phyloP scores from a whole-genome alignment of 2,888 invertebrate species.

The Brenthis daphne region DNA sequence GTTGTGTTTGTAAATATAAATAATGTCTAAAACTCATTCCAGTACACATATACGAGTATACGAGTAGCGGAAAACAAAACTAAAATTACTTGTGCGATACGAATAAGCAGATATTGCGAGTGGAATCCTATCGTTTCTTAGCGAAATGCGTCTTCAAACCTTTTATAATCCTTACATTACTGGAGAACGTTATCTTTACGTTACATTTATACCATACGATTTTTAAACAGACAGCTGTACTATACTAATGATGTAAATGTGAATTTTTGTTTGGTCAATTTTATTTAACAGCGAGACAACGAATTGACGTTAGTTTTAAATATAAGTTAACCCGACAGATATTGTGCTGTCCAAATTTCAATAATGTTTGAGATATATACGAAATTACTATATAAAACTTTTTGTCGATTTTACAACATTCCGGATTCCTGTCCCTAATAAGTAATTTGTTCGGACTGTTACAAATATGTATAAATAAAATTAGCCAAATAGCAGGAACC shows the following conservation, averaged over 20 bases:
- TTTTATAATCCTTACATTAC: slow-evolving; percentile 21
- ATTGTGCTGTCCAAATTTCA: no score
- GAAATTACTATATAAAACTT: no score
- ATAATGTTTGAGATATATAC: no score
- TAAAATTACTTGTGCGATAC: slow-evolving; percentile 12
- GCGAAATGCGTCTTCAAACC: slow-evolving; percentile 12
- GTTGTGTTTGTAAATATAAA: background rate
- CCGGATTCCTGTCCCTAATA: no score
- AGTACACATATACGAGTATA: background rate
- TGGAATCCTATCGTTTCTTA: slow-evolving; percentile 12
- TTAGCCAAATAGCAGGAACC: no score
- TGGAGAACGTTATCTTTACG: slow-evolving; percentile 7
- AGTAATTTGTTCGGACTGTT: no score
- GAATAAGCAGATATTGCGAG: slow-evolving; percentile 9
- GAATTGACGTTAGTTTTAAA: no score
- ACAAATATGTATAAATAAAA: no score
- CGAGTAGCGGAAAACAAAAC: slow-evolving; percentile 3
- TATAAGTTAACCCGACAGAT: no score
- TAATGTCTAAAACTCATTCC: background rate
- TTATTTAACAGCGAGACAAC: no score
- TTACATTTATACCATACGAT: background rate
- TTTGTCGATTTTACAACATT: no score
- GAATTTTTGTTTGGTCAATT: background rate
- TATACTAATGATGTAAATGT: background rate
- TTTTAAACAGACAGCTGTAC: no score